phyloP scores from a whole-genome alignment of 2,797 vertebrate genomes.

The Borostomias antarcticus region DNA sequence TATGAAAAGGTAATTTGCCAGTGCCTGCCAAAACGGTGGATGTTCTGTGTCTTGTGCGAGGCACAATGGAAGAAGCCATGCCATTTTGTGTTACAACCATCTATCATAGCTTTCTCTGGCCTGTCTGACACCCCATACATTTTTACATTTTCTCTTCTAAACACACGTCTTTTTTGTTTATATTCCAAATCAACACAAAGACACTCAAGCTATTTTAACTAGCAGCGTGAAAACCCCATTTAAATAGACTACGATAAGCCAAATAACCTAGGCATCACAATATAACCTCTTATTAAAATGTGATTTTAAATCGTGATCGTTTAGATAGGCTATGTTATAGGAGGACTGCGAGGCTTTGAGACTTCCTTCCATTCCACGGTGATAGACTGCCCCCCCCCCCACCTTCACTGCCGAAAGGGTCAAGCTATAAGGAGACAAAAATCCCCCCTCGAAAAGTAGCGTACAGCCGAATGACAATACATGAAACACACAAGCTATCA shows the following conservation, averaged over 20 bases:
- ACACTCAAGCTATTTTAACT: slow-evolving; percentile 57
- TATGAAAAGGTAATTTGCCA: not conserved
- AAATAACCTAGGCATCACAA: slow-evolving; percentile 1
- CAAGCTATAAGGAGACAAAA: slow-evolving; percentile 51
- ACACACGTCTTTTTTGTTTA: slow-evolving; percentile 66
- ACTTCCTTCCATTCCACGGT: slow-evolving; percentile 53
- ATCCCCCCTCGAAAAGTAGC: slow-evolving; percentile 30
- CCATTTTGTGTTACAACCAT: slow-evolving; percentile 64
- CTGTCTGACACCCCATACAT: slow-evolving; percentile 68
- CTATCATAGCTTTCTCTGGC: slow-evolving; percentile 67
- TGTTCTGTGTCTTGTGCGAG: no score
- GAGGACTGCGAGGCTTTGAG: slow-evolving; percentile 32
- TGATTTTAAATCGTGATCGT: slow-evolving; percentile 9
- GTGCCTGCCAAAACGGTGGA: not conserved
- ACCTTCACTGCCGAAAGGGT: slow-evolving; percentile 48
- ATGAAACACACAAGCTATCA: slow-evolving; percentile 35
- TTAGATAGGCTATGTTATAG: slow-evolving; percentile 30
- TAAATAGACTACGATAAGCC: not conserved
- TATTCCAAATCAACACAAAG: slow-evolving; percentile 63
- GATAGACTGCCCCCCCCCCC: slow-evolving; percentile 29
- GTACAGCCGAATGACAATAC: slow-evolving; percentile 33
- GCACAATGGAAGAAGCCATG: slow-evolving; percentile 54
- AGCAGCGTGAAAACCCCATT: slow-evolving; percentile 2
- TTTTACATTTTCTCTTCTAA: slow-evolving; percentile 63
- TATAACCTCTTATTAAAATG: slow-evolving; percentile 7